Evolutionary conservation across 2,888 invertebrate species (phyloP), one percentile per base, ranked within the genome.

Genomic region (Tetragonula carbonaria): DNA sequence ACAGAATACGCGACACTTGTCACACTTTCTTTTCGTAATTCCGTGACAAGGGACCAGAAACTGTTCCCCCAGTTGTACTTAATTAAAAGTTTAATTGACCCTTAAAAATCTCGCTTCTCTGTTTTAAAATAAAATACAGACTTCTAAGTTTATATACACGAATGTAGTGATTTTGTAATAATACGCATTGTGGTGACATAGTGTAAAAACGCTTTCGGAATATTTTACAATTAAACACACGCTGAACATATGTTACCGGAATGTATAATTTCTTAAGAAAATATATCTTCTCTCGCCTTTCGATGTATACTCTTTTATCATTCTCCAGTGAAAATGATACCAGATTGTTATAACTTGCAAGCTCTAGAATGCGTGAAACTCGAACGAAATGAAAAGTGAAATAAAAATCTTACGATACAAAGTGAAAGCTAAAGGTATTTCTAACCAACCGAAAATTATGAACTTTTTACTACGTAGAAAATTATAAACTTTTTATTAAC

Each of bases 41-140:
- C 62, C 45, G 23, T 59, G 45, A 45, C 72, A 16, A 18, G 23
- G 11, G 2, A 70, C 5, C 8, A n/a, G 6, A 14, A 28, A 70
- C 13, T 33, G 23, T 23, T 55, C 33, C 33, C 21, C 8, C 16
- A 33, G 57, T 57, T 50, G 38, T 28, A 28, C 51, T 66, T 77
- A 70, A 80, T 77, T 80, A 62, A 11, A 63, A 80, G 13, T 45
- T 28, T 62, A 62, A 68, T 62, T 62, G 21, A n/a, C 6, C 11
- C 33, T 4, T 21, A 55, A 21, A 23, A 57, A 14, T 23, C 6
- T 51, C 8, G 0, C 18, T 28, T 62, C 6, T 16, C 16, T 23
- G 45, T 45, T 45, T 45, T 45, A 11, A 45, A 33, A 45, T 8
- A 45, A 45, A 45, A 45, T 45, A 38, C 38, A 45, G 45, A 11